phyloP scores from a whole-genome alignment of 2,888 invertebrate species.

The Diadegma fenestrale region DNA sequence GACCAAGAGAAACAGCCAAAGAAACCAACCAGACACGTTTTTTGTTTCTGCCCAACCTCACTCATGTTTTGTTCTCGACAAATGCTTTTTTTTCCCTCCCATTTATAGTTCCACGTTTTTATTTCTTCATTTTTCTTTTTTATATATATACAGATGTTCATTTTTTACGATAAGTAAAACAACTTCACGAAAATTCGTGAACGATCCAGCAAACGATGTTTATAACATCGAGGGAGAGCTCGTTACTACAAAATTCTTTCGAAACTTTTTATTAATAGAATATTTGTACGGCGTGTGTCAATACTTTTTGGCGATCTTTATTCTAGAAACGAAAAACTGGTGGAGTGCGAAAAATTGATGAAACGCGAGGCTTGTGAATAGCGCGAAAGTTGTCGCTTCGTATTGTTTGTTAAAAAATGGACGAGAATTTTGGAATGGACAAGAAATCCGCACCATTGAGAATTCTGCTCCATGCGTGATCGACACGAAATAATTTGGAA shows the following conservation, averaged over 20 bases:
- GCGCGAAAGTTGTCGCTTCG: slow-evolving; percentile 38
- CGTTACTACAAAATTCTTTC: slow-evolving; percentile 8
- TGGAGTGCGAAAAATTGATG: not conserved
- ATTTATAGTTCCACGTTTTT: not conserved
- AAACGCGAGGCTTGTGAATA: slow-evolving; percentile 26
- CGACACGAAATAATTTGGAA: not conserved
- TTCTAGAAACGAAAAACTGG: slow-evolving; percentile 21
- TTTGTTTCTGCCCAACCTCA: slow-evolving; percentile 16
- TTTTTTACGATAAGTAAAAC: not conserved
- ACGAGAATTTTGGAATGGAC: not conserved
- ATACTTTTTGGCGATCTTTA: slow-evolving; percentile 21
- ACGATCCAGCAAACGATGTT: slow-evolving; percentile 64
- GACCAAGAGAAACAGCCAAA: not conserved
- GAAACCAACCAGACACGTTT: slow-evolving; percentile 10
- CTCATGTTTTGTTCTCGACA: slow-evolving; percentile 15
- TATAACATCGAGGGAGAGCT: slow-evolving; percentile 40
- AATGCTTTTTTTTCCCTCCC: slow-evolving; percentile 15
- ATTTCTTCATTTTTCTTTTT: not conserved
- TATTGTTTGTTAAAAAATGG: not conserved
- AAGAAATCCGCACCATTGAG: not conserved
- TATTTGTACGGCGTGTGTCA: not conserved
- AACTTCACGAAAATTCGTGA: slow-evolving; percentile 37
- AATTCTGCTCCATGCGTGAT: not conserved
- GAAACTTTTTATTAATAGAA: slow-evolving; percentile 58
- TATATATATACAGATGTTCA: not conserved